Base-by-base conservation (phyloP, 2,888 invertebrate species). In the Apamea crenata region DNA sequence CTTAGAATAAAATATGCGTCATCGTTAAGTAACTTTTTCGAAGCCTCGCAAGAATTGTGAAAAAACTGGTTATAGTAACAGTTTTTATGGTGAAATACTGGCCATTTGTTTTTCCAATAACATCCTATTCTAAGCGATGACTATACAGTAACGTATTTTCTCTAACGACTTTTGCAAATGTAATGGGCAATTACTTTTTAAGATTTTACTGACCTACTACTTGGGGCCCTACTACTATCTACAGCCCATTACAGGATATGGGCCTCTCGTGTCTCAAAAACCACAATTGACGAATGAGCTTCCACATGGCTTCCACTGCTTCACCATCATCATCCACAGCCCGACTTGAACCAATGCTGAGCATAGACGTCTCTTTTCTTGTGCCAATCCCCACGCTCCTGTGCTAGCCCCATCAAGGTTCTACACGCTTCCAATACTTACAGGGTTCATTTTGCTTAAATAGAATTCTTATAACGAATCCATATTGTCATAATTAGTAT, bases 1-100 rank as follows among this genome's bases (percentile, higher is more conserved):
- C n/a, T n/a, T n/a, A 40, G 18, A 65, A 44, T 53, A 65, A 44
- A 29, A 10, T 66, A 50, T 81, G 63, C 80, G 47, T 73, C 79
- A 63, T 50, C 12, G 8, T 29, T 44, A n/a, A 53, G 29, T 66
- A 67, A 18, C n/a, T 47, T 53, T 67, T 76, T 67, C 44, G 5
- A 47, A 77, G 29, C 44, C 67, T 61, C 47, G 36, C 5, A 29
- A 68, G 16, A 67, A 36, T 78, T 68, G 36, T 36, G 59, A 77
- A 83, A 76, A 6, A 59, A 83, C 81, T 77, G 81, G 83, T 81
- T 83, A 25, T 68, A 44, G 77, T 29, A 47, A 53, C 7, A 68
- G 78, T 68, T 81, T 77, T 77, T 83, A 77, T 77, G 61, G 29
- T 44, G 29, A 68, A 68, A 61, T 47, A 76, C 12, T 0, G 18